Conservation (phyloP, 2,797 vertebrate species). For the Danio choprae region DNA sequence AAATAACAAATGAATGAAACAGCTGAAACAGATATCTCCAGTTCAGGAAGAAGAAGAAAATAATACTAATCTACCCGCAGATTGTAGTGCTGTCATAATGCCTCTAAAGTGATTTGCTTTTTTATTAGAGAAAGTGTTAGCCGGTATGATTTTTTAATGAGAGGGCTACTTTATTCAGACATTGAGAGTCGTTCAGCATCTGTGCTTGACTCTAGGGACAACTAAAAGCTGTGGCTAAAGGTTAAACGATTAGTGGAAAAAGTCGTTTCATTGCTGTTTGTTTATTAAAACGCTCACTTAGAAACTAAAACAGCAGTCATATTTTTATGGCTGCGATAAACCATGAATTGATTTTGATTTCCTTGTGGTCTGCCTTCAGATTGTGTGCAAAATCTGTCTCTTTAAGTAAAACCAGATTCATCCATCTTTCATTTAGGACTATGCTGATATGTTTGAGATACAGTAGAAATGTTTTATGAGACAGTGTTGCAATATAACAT, state of each 20-base stretch:
- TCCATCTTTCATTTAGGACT: background rate
- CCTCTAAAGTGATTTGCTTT: conserved; percentile 90
- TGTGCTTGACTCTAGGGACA: conserved; percentile 72
- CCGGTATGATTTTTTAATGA: conserved; percentile 83
- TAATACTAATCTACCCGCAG: conserved; percentile 78
- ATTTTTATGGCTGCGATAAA: conserved; percentile 43
- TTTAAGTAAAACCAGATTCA: background rate
- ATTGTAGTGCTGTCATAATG: conserved; percentile 79
- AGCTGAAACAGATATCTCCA: conserved; percentile 77
- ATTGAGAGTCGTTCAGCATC: conserved; percentile 69
- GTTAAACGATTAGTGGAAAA: conserved; percentile 68
- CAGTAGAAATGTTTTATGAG: conserved; percentile 14
- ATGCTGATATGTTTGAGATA: conserved; percentile 4
- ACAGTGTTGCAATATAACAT: background rate
- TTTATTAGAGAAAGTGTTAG: conserved; percentile 90
- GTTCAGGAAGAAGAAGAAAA: conserved; percentile 66
- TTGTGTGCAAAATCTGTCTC: background rate
- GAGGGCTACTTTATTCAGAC: conserved; percentile 75
- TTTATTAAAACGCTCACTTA: conserved; percentile 48
- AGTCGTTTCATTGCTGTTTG: conserved; percentile 71
- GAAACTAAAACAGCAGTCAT: conserved; percentile 54
- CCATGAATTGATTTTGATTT: conserved; percentile 42
- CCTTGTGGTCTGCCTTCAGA: conserved; percentile 14
- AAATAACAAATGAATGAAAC: conserved; percentile 80
- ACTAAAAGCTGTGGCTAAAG: conserved; percentile 69